These are phyloP conservation scores for Daphoenositta chrysoptera DNA, from an alignment of 2,113 vertebrate genomes.

Conservation along the genomic window DNA sequence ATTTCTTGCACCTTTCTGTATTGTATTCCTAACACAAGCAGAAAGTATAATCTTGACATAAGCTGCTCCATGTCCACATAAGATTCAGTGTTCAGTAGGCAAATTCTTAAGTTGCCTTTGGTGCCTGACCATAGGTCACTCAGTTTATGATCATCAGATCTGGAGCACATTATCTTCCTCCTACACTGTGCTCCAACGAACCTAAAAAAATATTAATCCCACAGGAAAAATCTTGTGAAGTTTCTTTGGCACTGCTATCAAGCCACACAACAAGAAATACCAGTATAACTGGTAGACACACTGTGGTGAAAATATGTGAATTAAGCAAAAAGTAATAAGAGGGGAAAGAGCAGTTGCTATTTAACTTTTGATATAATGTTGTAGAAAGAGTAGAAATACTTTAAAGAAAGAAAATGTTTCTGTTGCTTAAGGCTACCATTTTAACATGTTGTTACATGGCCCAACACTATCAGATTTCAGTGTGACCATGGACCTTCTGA, in stretches of 20 bases:
- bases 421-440: not conserved
- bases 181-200: not conserved
- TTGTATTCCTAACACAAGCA: not conserved
- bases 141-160: not conserved
- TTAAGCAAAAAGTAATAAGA: not conserved
- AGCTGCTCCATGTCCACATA: not conserved
- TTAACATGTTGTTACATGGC: not conserved
- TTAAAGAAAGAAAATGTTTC: not conserved
- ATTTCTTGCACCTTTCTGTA: not conserved
- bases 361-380: not conserved
- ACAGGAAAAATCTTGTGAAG: not conserved
- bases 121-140: not conserved
- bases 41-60: not conserved
- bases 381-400: not conserved
- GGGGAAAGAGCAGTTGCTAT: not conserved
- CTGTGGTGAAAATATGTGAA: not conserved
- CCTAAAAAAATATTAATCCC: not conserved
- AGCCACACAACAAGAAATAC: not conserved
- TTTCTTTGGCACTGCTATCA: not conserved
- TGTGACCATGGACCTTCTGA: fast-evolving
- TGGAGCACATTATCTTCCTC: not conserved
- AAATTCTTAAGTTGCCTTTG: not conserved
- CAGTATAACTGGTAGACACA: not conserved
- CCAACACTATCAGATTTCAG: not conserved
- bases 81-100: not conserved